Percentiles rank a stretch among this genome's conserved stretches.
phyloP scores from a whole-genome alignment of 2,113 vertebrate species.

The Fulmarus glacialis region DNA sequence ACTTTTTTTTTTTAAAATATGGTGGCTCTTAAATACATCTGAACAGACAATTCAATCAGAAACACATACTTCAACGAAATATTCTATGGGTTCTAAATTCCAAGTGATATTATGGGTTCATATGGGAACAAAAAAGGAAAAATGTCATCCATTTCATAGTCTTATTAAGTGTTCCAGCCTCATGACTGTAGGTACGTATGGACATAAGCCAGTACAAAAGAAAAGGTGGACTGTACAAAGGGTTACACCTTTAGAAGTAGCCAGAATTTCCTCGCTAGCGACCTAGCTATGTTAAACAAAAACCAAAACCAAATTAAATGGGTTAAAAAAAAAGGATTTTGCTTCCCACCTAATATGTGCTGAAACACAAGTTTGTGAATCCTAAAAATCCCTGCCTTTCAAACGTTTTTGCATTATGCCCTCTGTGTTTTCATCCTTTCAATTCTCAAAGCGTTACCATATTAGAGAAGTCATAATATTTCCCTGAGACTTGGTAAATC shows the following conservation, averaged over 20 bases:
- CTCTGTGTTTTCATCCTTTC: not conserved
- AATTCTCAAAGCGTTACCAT: not conserved
- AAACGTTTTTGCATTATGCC: not conserved
- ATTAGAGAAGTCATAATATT: not conserved
- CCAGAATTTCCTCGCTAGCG: not conserved
- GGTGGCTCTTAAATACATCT: not conserved
- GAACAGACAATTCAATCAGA: not conserved
- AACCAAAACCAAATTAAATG: not conserved
- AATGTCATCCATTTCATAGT: not conserved
- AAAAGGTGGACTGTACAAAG: not conserved
- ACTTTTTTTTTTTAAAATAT: not conserved
- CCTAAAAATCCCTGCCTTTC: not conserved
- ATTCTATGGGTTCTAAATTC: not conserved
- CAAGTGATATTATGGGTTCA: not conserved
- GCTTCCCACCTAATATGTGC: not conserved
- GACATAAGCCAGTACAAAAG: not conserved
- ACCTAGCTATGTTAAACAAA: not conserved
- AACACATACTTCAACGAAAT: not conserved
- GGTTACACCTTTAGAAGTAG: not conserved
- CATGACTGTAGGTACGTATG: rapidly evolving
- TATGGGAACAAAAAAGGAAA: not conserved
- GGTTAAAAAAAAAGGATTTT: not conserved
- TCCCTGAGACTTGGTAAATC: not conserved
- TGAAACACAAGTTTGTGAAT: not conserved
- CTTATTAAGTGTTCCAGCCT: not conserved